Conservation (phyloP, 2,888 invertebrate genomes). For the Synergus umbraculus region DNA sequence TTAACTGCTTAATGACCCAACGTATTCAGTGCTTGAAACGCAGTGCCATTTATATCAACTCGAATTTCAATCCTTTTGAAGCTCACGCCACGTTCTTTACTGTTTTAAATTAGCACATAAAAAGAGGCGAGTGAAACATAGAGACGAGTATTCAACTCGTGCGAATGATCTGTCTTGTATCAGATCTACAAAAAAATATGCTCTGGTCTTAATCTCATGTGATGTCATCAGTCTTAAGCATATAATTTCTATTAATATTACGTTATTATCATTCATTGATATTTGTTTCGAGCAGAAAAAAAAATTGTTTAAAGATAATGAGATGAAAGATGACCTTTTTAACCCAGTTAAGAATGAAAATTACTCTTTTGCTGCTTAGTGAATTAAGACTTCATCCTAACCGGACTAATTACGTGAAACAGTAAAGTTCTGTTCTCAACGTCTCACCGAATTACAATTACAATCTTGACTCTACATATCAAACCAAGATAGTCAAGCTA, state of each 20-base stretch:
- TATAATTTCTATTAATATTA: slow-evolving; percentile 1
- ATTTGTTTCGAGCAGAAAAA: neutral
- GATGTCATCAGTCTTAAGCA: neutral
- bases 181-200: neutral
- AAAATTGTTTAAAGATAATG: neutral
- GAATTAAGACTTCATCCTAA: neutral
- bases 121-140: slow-evolving; percentile 11
- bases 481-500: neutral
- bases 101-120: slow-evolving; percentile 12
- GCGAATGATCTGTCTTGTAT: slow-evolving; percentile 4
- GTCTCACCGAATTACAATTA: neutral
- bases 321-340: neutral
- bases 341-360: neutral
- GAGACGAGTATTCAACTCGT: slow-evolving; percentile 14
- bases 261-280: neutral
- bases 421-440: neutral
- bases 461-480: neutral
- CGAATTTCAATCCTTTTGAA: slow-evolving; percentile 23
- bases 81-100: slow-evolving; percentile 3
- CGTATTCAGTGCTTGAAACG: neutral
- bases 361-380: neutral
- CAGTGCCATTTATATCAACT: slow-evolving; percentile 18
- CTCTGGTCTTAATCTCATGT: neutral
- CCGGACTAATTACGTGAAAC: slow-evolving; percentile 1
- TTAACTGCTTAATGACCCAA: neutral